Percentiles rank a stretch among this genome's conserved stretches.
Evolutionary conservation across 2,888 invertebrate genomes (phyloP).

Genomic region (Oasisia sp.): DNA sequence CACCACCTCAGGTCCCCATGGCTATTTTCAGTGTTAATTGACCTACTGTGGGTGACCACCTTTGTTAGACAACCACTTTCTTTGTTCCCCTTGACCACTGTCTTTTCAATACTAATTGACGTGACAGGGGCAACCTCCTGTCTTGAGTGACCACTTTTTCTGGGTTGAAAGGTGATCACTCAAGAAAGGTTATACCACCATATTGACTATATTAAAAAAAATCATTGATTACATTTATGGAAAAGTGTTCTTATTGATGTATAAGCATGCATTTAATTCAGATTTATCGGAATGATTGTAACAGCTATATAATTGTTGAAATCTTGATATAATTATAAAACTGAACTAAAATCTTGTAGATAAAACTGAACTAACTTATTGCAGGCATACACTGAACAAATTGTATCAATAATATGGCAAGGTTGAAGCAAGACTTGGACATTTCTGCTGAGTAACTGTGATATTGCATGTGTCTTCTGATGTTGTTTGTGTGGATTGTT

Average conservation of each 20-base stretch:
- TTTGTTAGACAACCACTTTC: no score
- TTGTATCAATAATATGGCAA: no score
- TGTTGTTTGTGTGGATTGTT: neutral
- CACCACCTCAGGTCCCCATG: no score
- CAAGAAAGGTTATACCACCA: neutral
- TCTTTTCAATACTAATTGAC: no score
- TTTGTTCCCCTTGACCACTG: no score
- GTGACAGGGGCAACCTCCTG: no score
- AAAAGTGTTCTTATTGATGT: no score
- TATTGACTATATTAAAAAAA: neutral
- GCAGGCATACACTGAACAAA: neutral
- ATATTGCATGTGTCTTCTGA: neutral
- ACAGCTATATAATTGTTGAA: neutral
- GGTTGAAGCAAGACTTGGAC: neutral
- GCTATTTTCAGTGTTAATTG: no score
- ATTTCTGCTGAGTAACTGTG: neutral
- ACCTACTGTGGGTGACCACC: no score
- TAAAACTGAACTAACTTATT: neutral
- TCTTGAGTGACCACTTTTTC: no score
- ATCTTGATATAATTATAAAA: neutral
- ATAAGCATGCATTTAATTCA: neutral
- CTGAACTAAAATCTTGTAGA: neutral
- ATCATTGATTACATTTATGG: no score
- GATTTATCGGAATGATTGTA: neutral
- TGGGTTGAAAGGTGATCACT: no score